Evolutionary conservation across 2,797 vertebrate species (phyloP), one percentile per base, ranked within the genome.

Genomic region (Pipistrellus pipistrellus): DNA sequence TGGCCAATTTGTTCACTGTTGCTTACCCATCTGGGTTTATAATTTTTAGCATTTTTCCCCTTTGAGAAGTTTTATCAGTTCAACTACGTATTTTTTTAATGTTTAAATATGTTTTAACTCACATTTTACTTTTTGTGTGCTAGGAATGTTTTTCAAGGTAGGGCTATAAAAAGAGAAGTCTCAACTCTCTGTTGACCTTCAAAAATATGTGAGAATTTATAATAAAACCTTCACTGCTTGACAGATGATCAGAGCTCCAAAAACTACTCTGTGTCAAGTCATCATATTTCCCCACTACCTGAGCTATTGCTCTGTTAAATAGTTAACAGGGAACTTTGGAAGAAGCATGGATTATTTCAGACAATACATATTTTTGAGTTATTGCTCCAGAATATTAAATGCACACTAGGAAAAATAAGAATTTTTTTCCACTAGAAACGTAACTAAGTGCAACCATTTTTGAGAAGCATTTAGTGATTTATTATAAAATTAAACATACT

Each of bases 401-500:
- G 12, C 23, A 88, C 88, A 41, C 72, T 69, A 87, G 6, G 83
- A 32, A 66, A 84, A 80, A 55, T 41, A 82, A 91, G 46, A 69
- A 41, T 38, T 11, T 53, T 46, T 87, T 84, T 38, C 48, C 55
- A 73, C 41, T 55, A 32, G 38, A 59, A 86, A 86, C 8, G 64
- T 27, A 55, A 27, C 35, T 77, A 76, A 76, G 30, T 81, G 75
- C 9, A 62, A 64, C 17, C 20, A 75, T 20, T 84, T 73, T 69
- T 15, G 15, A 48, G 73, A 68, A 57, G 68, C 3, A 51, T 75
- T 85, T 80, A 32, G 32, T 10, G 5, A 48, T 51, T 23, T 69
- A 10, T 90, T 81, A 59, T 20, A 76, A 95, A 90, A 90, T 44
- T 75, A 93, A 90, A 41, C 68, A 68, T 41, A 64, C 4, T 53